Evolutionary conservation across 2,797 vertebrate genomes (phyloP).

Genomic region (Knipowitschia caucasica): DNA sequence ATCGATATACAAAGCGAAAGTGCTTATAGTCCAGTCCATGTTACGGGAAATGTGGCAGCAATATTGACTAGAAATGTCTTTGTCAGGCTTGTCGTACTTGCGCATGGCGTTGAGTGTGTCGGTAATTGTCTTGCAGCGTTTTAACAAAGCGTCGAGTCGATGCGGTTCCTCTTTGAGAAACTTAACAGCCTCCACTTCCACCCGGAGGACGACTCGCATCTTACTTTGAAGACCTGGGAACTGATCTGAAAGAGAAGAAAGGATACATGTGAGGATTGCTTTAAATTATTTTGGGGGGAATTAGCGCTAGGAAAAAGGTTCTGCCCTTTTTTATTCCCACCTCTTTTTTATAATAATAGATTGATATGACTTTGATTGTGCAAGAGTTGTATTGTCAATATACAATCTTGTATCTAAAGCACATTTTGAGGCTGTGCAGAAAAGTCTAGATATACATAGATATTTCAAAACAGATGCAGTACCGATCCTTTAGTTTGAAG

Average conservation of each 20-base stretch:
- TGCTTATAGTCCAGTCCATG: no score
- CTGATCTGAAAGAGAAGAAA: conserved; percentile 76
- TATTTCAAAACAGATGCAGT: no score
- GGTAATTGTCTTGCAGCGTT: conserved; percentile 90
- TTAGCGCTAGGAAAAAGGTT: not conserved
- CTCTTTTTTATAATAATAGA: no score
- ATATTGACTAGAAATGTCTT: not conserved
- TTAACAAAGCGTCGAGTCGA: conserved; percentile 90
- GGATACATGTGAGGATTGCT: not conserved
- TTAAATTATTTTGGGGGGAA: conserved; percentile 11
- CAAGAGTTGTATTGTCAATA: no score
- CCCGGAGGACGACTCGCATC: conserved; percentile 95
- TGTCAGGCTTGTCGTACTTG: conserved; percentile 65
- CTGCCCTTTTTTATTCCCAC: no score
- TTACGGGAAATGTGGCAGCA: not conserved
- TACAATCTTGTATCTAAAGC: no score
- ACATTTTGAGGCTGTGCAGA: no score
- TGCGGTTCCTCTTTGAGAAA: conserved; percentile 98
- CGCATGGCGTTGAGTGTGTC: conserved; percentile 88
- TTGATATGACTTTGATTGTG: no score
- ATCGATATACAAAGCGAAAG: not conserved
- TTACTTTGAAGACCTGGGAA: conserved; percentile 97
- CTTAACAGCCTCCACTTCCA: conserved; percentile 96
- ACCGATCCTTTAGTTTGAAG: no score
- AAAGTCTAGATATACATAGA: no score